These are phyloP conservation scores for Discoglossus pictus DNA, from an alignment of 2,797 vertebrate species.

Conservation along the genomic window DNA sequence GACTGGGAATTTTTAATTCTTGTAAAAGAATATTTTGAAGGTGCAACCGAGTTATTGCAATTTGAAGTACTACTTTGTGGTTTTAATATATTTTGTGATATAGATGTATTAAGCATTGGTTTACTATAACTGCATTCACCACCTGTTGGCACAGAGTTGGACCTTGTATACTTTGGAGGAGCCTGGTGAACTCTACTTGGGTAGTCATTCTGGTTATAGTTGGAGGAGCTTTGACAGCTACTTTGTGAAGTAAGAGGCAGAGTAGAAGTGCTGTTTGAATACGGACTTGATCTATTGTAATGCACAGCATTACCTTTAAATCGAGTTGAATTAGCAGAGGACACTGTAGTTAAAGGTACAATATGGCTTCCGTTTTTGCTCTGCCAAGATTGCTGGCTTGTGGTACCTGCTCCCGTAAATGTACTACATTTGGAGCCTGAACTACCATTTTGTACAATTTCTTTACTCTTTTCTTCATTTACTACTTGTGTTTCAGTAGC, in stretches of 20 bases:
- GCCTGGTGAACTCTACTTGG: conserved; percentile 34
- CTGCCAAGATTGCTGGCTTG: neutral
- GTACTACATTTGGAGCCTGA: conserved; percentile 43
- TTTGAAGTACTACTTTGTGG: conserved; percentile 22
- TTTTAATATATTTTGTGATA: conserved; percentile 23
- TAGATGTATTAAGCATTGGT: conserved; percentile 50
- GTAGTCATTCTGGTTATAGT: conserved; percentile 31
- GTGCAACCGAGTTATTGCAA: conserved; percentile 46
- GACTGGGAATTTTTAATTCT: conserved; percentile 55
- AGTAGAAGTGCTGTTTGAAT: neutral
- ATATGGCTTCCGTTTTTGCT: conserved; percentile 15
- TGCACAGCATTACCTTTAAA: neutral
- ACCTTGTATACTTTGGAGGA: conserved; percentile 54
- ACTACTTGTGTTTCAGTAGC: conserved; percentile 64
- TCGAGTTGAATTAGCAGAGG: conserved; percentile 26
- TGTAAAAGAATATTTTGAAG: conserved; percentile 69
- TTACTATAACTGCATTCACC: conserved; percentile 47
- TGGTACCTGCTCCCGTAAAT: conserved; percentile 20
- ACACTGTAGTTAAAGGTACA: rapidly evolving
- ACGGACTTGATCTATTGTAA: conserved; percentile 26
- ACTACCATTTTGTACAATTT: conserved; percentile 32
- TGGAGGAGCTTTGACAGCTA: conserved; percentile 30
- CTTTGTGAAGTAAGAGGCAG: neutral
- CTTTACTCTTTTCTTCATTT: conserved; percentile 51
- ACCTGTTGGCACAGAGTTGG: conserved; percentile 61